These are phyloP conservation scores for Cryptoprocta ferox DNA, from an alignment of 2,797 vertebrate species.

Conservation along the genomic window DNA sequence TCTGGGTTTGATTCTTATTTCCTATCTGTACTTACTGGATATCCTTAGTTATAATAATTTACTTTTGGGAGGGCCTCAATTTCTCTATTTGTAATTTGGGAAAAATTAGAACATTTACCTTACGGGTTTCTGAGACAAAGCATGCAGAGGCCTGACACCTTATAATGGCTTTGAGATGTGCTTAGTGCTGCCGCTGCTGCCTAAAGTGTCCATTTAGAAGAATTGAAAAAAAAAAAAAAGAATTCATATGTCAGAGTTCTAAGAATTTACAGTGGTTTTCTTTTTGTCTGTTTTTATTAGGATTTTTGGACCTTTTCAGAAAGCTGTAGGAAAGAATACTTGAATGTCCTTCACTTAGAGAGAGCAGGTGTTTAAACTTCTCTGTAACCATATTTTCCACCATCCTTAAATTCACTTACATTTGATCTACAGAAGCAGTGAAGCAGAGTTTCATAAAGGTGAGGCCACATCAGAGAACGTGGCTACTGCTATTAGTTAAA, in stretches of 20 bases:
- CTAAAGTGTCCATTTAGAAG: not conserved
- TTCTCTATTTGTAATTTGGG: not conserved
- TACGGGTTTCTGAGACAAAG: not conserved
- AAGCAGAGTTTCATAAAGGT: slow-evolving; percentile 31
- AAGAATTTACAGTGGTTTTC: not conserved
- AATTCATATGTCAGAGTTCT: not conserved
- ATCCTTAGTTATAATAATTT: not conserved
- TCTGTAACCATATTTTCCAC: not conserved
- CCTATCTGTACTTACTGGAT: not conserved
- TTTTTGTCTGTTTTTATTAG: not conserved
- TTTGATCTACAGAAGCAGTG: not conserved
- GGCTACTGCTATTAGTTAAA: not conserved
- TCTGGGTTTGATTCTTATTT: slow-evolving; percentile 5
- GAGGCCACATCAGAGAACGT: not conserved
- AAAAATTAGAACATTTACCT: not conserved
- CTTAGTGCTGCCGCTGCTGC: no score
- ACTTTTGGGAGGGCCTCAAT: not conserved
- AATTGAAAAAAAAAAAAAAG: not conserved
- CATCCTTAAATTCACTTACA: not conserved
- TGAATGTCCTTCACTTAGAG: not conserved
- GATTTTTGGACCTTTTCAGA: not conserved
- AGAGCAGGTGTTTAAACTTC: not conserved
- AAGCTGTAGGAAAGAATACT: not conserved
- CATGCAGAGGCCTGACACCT: not conserved
- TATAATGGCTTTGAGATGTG: not conserved